These are phyloP conservation scores for Drosophila yooni DNA, from an alignment of 2,888 invertebrate genomes.

Conservation along the genomic window DNA sequence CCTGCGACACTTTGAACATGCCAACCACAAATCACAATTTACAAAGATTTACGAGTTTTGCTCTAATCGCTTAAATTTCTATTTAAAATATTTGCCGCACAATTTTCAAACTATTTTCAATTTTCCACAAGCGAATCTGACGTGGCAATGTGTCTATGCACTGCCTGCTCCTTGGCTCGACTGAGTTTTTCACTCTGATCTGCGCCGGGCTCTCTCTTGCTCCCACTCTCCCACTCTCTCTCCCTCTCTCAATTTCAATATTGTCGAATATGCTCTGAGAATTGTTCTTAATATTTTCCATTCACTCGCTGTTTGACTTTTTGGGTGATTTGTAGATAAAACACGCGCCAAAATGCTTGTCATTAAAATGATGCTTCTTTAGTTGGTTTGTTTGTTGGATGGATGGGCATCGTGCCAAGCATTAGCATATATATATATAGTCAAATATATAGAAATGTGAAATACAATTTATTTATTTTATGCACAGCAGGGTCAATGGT, in stretches of 20 bases:
- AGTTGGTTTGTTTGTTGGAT: slow-evolving; percentile 9
- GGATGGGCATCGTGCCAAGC: slow-evolving; percentile 61
- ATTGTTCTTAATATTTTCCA: slow-evolving; percentile 47
- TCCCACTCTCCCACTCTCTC: slow-evolving; percentile 8
- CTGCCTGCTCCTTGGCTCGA: slow-evolving; percentile 56
- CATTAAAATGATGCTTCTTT: slow-evolving; percentile 39
- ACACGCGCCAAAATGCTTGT: slow-evolving; percentile 35
- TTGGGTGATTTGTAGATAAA: background rate
- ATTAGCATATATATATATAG: slow-evolving; percentile 7
- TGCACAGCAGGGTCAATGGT: background rate
- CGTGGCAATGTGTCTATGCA: slow-evolving; percentile 45
- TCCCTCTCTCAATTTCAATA: slow-evolving; percentile 14
- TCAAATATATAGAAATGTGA: slow-evolving; percentile 18
- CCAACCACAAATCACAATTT: slow-evolving; percentile 28
- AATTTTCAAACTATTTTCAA: slow-evolving; percentile 32
- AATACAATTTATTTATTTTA: slow-evolving; percentile 18
- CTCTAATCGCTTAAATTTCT: slow-evolving; percentile 30
- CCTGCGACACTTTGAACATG: slow-evolving; percentile 84
- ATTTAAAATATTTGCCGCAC: slow-evolving; percentile 40
- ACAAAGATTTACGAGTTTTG: slow-evolving; percentile 2
- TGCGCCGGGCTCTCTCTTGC: slow-evolving; percentile 24
- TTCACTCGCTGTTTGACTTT: slow-evolving; percentile 19
- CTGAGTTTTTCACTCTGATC: slow-evolving; percentile 41
- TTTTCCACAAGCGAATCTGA: slow-evolving; percentile 24
- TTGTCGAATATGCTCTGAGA: slow-evolving; percentile 48